Base-by-base conservation (phyloP, 2,797 vertebrate species). In the Meda fulgida region DNA sequence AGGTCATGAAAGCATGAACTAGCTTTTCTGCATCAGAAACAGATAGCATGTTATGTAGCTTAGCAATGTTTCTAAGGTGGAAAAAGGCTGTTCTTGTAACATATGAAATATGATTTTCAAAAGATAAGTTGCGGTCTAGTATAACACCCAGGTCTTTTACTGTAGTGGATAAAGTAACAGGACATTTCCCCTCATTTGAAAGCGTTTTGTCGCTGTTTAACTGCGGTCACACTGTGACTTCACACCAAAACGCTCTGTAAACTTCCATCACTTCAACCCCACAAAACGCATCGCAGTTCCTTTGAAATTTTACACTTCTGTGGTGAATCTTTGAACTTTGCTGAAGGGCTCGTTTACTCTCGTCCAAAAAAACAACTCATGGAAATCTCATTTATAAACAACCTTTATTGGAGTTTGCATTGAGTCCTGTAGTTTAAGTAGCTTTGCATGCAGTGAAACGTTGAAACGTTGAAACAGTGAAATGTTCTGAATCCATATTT, bases 241-340 rank as follows among this genome's bases (percentile, higher is more conserved):
- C 91, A 92, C 91, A 90, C 90, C 91, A 89, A 18, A 87, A 84
- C 89, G 89, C 89, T 93, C 92, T 92, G 91, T 92, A 92, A 93
- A 91, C 92, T 91, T 86, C 91, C 89, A 91, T 87, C 86, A 86
- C 89, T 91, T 87, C 89, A 90, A 26, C 82, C 88, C 86, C 77
- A n/a, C 76, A 78, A 86, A 86, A 83, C 55, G 69, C 88, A 66
- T 87, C 92, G 87, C 83, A 84, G 90, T 90, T 89, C 90, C 90
- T 93, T 92, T 90, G 91, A 90, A 91, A 91, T 90, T 88, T 89
- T 88, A 89, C 55, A 80, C 90, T 90, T 91, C 91, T 92, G 90
- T 86, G 92, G 89, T 88, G 86, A 89, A 92, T 87, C 85, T 92
- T 91, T 92, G 86, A 91, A 93, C 92, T 92, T 88, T 76, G 90